Conservation (phyloP, 2,113 vertebrate genomes). For the Nesogale talazaci region DNA sequence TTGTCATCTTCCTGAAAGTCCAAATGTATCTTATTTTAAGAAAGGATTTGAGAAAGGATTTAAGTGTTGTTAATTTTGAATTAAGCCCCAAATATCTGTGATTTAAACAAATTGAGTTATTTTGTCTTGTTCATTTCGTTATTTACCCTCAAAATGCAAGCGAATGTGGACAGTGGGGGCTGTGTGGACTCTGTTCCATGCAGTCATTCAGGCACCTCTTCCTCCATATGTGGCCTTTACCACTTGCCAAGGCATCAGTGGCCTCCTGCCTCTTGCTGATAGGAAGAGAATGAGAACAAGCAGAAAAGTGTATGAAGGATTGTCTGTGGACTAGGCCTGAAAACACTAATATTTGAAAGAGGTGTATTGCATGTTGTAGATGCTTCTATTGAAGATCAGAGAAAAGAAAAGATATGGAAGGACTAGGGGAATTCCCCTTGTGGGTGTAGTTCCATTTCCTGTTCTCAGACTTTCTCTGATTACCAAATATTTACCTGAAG, state of each 20-base stretch:
- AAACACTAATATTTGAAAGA: neutral
- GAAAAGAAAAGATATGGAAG: no score
- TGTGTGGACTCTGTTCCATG: neutral
- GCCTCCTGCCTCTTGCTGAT: neutral
- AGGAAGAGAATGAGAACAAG: neutral
- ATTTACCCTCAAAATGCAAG: neutral
- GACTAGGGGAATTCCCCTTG: neutral
- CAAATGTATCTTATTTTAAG: conserved; percentile 36
- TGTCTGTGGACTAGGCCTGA: neutral
- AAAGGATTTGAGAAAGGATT: neutral
- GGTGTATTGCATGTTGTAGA: neutral
- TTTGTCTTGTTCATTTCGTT: neutral
- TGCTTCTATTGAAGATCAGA: neutral
- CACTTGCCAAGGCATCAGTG: neutral
- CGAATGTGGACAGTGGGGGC: accelerated
- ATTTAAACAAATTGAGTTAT: neutral
- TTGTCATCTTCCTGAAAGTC: no score
- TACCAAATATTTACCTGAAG: neutral
- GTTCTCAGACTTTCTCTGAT: neutral
- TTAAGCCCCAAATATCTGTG: neutral
- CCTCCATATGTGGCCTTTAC: accelerated
- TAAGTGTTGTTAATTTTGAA: neutral
- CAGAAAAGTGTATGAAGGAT: neutral
- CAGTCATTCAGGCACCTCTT: neutral
- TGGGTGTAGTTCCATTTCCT: neutral